These are phyloP conservation scores for Agrochola litura DNA, from an alignment of 2,888 invertebrate species.

Conservation along the genomic window DNA sequence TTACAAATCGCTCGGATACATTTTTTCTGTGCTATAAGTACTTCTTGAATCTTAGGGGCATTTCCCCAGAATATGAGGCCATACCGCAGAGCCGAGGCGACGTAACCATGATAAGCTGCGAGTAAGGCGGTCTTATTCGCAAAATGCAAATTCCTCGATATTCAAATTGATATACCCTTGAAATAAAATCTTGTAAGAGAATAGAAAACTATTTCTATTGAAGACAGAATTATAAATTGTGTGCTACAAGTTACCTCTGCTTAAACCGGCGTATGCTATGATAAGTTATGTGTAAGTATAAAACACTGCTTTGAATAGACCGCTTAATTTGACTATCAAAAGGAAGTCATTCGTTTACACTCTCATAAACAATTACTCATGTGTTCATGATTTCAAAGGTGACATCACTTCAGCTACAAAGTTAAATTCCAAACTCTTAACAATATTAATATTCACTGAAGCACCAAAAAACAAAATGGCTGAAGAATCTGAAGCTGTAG, in stretches of 20 bases:
- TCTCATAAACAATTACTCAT: constrained; percentile 11
- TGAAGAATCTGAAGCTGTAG: constrained; percentile 3
- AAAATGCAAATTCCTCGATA: constrained; percentile 27
- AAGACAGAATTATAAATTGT: constrained; percentile 5
- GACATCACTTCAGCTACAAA: background rate
- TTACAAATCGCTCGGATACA: no score
- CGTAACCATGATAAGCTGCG: no score
- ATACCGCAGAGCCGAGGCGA: no score
- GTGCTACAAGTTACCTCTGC: background rate
- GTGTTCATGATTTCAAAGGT: constrained; percentile 9
- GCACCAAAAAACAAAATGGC: background rate
- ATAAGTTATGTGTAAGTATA: background rate
- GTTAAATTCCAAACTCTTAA: background rate
- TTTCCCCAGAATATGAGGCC: no score
- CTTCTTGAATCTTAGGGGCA: no score
- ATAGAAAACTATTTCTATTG: constrained; percentile 4
- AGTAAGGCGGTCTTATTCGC: no score
- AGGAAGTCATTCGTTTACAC: background rate
- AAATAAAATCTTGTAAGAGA: constrained; percentile 9
- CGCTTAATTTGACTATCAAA: background rate
- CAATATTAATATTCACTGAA: background rate
- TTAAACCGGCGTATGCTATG: background rate
- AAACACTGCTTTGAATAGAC: background rate
- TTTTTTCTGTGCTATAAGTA: no score
- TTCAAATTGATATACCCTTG: constrained; percentile 35